These are phyloP conservation scores for Distichodus sexfasciatus DNA, from an alignment of 2,797 vertebrate genomes.

Conservation along the genomic window DNA sequence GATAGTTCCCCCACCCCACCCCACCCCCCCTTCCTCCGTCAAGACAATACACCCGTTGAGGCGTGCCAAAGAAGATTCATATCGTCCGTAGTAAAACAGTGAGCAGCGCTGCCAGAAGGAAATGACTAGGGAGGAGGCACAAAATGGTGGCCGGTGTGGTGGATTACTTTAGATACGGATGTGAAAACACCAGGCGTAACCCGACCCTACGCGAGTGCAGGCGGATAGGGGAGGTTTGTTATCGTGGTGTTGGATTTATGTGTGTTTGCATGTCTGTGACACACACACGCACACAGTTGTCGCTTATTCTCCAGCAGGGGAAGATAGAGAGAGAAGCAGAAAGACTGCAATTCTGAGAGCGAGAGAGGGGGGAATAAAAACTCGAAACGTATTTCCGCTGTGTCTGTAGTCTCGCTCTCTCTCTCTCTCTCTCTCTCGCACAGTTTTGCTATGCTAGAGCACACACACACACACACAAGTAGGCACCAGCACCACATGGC, in stretches of 20 bases:
- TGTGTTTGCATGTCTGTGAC: conserved; percentile 1
- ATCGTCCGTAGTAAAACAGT: conserved; percentile 36
- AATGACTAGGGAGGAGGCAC: conserved; percentile 32
- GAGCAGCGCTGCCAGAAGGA: conserved; percentile 30
- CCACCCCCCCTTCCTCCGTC: conserved; percentile 3
- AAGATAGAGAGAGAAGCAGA: conserved; percentile 10
- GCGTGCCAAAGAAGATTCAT: conserved; percentile 39
- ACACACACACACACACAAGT: conserved; percentile 10
- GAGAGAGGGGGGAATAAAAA: conserved; percentile 11
- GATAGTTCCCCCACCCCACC: too few relatives aligned
- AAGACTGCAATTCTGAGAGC: conserved; percentile 19
- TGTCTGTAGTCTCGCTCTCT: conserved; percentile 39
- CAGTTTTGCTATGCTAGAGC: not conserved
- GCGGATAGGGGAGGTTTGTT: not conserved
- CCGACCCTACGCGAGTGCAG: conserved; percentile 1
- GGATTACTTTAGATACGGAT: conserved; percentile 36
- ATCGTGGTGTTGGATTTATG: conserved; percentile 1
- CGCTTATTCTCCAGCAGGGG: conserved; percentile 17
- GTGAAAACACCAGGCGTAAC: conserved; percentile 25
- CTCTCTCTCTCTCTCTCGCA: conserved; percentile 11
- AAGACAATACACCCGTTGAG: conserved; percentile 47
- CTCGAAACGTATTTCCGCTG: conserved; percentile 15
- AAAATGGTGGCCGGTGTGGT: conserved; percentile 24
- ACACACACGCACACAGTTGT: conserved; percentile 9
- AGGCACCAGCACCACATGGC: conserved; percentile 14